These are phyloP conservation scores for Ptychadena robeensis DNA, from an alignment of 2,797 vertebrate species.

Conservation along the genomic window DNA sequence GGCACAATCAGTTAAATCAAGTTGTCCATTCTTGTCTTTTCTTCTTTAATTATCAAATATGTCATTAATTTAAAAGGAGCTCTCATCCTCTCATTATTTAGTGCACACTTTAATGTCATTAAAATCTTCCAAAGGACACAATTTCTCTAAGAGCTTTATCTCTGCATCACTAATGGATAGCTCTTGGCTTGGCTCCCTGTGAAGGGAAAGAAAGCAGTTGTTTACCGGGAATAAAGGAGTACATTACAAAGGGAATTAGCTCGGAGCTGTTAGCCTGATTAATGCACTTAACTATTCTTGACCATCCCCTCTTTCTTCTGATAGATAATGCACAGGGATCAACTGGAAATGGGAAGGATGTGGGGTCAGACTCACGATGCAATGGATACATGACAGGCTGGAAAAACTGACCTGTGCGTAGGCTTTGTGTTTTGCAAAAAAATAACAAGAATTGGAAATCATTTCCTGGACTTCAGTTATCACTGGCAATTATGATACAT, in stretches of 20 bases:
- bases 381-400: conserved; percentile 63
- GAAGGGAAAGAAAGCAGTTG: conserved; percentile 74
- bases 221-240: conserved; percentile 82
- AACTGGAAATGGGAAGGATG: conserved; percentile 71
- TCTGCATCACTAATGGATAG: conserved; percentile 73
- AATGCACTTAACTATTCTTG: conserved; percentile 81
- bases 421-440: conserved; percentile 64
- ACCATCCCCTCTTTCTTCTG: conserved; percentile 72
- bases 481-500: conserved; percentile 63
- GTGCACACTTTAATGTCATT: conserved; percentile 74
- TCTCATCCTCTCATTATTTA: conserved; percentile 75
- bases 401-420: conserved; percentile 64
- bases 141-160: conserved; percentile 76
- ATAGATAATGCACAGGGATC: conserved; percentile 75
- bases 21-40: conserved; percentile 55
- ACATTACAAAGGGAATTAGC: conserved; percentile 78
- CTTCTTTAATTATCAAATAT: conserved; percentile 73
- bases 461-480: conserved; percentile 68
- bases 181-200: conserved; percentile 76
- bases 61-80: conserved; percentile 67
- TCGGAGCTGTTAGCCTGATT: conserved; percentile 81
- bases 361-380: conserved; percentile 67
- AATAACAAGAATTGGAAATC: conserved; percentile 60
- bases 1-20: conserved; percentile 5
- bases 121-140: conserved; percentile 71